These are phyloP conservation scores for Leptobrachium leishanense DNA, from an alignment of 2,113 vertebrate species.

Conservation along the genomic window DNA sequence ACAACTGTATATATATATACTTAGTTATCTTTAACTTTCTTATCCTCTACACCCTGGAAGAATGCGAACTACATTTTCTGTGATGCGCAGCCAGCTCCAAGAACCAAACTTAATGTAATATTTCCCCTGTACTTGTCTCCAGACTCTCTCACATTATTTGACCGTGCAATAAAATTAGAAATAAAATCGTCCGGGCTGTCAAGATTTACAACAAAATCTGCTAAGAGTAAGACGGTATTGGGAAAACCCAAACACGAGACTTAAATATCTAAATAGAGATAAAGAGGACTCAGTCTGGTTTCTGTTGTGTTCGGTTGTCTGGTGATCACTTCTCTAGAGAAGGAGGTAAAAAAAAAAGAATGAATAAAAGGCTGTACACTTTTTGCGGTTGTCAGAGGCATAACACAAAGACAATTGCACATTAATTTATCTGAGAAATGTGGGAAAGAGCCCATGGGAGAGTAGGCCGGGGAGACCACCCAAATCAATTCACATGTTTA, in stretches of 20 bases:
- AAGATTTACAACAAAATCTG: not conserved
- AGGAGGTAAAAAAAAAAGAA: not conserved
- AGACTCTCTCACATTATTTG: too few species aligned
- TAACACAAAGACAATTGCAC: conserved; percentile 44
- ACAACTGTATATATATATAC: too few species aligned
- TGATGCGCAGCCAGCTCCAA: too few species aligned
- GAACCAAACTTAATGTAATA: too few species aligned
- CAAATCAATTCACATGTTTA: conserved; percentile 48
- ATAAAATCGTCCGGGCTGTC: not conserved
- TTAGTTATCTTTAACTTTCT: too few species aligned
- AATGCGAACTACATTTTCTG: too few species aligned
- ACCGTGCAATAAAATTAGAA: too few species aligned
- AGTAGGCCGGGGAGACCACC: conserved; percentile 41
- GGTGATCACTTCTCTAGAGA: conserved; percentile 16
- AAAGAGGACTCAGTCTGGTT: conserved; percentile 13
- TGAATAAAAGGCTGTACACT: conserved; percentile 21
- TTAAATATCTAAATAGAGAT: conserved; percentile 31
- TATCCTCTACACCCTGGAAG: too few species aligned
- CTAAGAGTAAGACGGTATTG: conserved; percentile 9
- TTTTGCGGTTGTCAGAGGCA: conserved; percentile 37
- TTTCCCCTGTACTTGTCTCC: too few species aligned
- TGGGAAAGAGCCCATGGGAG: conserved; percentile 46
- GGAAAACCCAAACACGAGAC: not conserved
- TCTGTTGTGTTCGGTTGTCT: conserved; percentile 33
- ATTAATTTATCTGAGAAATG: conserved; percentile 49